Base-by-base conservation (phyloP, 2,113 vertebrate genomes). In the Genyomyrus donnyi region DNA sequence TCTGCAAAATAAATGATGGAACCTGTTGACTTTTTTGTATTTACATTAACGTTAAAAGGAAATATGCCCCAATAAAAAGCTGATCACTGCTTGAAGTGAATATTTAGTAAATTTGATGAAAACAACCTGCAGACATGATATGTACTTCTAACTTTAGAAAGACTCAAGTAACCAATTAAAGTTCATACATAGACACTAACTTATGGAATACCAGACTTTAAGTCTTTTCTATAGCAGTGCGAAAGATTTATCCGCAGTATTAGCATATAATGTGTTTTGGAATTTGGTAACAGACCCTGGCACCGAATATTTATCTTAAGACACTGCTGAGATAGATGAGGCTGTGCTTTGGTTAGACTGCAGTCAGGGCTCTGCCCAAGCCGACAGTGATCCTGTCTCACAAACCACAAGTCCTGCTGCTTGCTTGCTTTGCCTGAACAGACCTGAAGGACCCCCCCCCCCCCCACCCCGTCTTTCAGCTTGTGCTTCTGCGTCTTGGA, bases 401-500 rank as follows among this genome's bases (percentile, higher is more conserved):
- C 62, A 88, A 70, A 70, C n/a, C 46, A 10, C 17, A 46, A 87
- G 87, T 19, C 80, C 35, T 17, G 39, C 31, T 83, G 39, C 1
- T 45, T 83, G 39, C 5, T 45, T 42, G 15, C 35, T 42, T 39
- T 19, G 58, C 0, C 89, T 84, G 39, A 2, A 31, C 96, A 94
- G 91, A 98, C 97, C 97, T 97, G 94, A 98, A 98, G 21, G 96
- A 96, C 91, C 97, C 97, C 48, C 48, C 2, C 9, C 48, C 48
- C 46, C 92, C 97, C 97, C 92, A n/a, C 56, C 56, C 24, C n/a
- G 9, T 98, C 97, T 93, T 97, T 98, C 91, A 97, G 95, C 91
- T 96, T 98, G 92, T 96, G 97, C 91, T 95, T 98, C 95, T 98
- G 98, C 85, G 95, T 96, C 90, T 96, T 96, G 8, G 93, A 94